Evolutionary conservation across 2,888 invertebrate genomes (phyloP).

Genomic region (Coleophora flavipennella): DNA sequence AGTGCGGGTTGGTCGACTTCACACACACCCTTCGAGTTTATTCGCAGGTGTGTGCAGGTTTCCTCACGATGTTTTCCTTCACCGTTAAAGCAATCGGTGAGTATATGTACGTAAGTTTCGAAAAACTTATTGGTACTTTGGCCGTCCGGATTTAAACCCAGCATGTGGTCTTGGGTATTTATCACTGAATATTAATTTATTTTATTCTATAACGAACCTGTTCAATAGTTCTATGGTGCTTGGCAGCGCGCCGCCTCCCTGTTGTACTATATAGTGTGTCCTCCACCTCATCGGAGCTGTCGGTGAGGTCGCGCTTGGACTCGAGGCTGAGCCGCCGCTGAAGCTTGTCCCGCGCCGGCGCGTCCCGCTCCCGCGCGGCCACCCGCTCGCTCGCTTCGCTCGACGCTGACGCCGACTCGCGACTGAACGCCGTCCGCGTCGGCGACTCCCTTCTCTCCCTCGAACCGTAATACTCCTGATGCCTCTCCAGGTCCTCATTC

Average conservation of each 20-base stretch:
- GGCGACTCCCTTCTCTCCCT: conserved; percentile 52
- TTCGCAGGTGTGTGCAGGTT: too few relatives aligned
- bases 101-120: too few relatives aligned
- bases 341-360: conserved; percentile 50
- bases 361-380: conserved; percentile 64
- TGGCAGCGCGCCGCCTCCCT: conserved; percentile 67
- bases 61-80: too few relatives aligned
- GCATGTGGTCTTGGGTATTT: too few relatives aligned
- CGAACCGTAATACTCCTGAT: conserved; percentile 49
- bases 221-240: conserved; percentile 75
- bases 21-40: too few relatives aligned
- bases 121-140: too few relatives aligned
- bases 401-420: conserved; percentile 53
- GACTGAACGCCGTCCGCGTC: conserved; percentile 38
- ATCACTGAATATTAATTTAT: too few relatives aligned
- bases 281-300: conserved; percentile 79
- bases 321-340: conserved; percentile 79
- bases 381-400: conserved; percentile 54
- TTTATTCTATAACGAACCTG: conserved; percentile 73
- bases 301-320: conserved; percentile 80
- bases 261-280: conserved; percentile 69
- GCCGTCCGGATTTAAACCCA: too few relatives aligned
- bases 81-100: too few relatives aligned
- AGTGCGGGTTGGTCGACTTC: too few relatives aligned
- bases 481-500: conserved; percentile 61